Base-by-base conservation (phyloP, 2,113 vertebrate species). In the Ahaetulla prasina region DNA sequence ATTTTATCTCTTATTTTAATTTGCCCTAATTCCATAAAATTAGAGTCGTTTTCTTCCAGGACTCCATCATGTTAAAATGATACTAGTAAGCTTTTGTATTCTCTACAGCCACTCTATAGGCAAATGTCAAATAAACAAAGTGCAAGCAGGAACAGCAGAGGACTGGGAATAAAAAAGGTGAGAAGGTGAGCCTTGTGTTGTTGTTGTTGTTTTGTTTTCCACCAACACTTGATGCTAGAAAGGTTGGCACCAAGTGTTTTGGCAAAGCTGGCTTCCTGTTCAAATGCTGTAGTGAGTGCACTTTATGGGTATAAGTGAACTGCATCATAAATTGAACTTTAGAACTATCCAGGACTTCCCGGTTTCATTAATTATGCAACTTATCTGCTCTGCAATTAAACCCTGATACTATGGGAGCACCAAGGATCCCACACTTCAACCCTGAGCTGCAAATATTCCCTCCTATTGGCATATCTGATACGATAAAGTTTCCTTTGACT, bases 271-370 rank as follows among this genome's bases (percentile, higher is more conserved):
- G 87, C 92, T 0, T 0, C 55, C 87, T 94, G 94, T 90, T 95
- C 63, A 53, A 68, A 80, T 50, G 74, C 74, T 84, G 35, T 1
- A 94, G 90, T 55, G 30, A 0, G 1, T 43, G 6, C 30, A 1
- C 3, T 27, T 85, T 85, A 35, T 8, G n/a, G 91, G 86, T 95
- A 8, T 88, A 92, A 92, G 89, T 90, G 87, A 93, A 88, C 60
- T 0, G 92, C 47, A 55, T 94, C 92, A 94, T 91, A 18, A 94
- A 55, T 20, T 35, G 53, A 87, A 85, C 89, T 89, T 93, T 93
- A 87, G 92, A 88, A 80, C 54, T 89, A 93, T 39, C 85, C 63
- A 86, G 87, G 90, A 94, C 93, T 27, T 88, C 0, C 0, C 0
- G 1, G 30, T 49, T 54, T 86, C 52, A 91, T 85, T 93, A 12